Conservation (phyloP, 1,140 invertebrate species). For the Thaumetopoea pityocampa region DNA sequence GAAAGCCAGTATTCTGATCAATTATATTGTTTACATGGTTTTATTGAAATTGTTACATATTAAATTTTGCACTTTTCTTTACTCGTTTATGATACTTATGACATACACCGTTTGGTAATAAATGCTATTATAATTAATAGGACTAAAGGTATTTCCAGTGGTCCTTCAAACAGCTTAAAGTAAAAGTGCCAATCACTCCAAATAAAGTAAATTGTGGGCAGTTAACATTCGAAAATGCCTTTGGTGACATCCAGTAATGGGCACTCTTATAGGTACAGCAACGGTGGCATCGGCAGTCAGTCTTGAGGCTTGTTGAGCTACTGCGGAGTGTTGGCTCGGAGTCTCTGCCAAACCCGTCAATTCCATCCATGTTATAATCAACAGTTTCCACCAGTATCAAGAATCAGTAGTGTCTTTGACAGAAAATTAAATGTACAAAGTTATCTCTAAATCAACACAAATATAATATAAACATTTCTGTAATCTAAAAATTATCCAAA, state of each 20-base stretch:
- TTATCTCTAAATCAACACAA: conserved; percentile 73
- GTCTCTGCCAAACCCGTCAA: conserved; percentile 6
- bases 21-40: conserved; percentile 72
- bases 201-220: conserved; percentile 12
- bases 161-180: conserved; percentile 55
- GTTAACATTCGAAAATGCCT: conserved; percentile 6
- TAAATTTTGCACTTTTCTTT: conserved; percentile 73
- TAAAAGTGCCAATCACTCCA: conserved; percentile 28
- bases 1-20: conserved; percentile 48
- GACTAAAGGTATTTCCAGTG: conserved; percentile 50
- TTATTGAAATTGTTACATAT: conserved; percentile 73
- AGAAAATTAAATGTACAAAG: conserved; percentile 69
- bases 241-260: conserved; percentile 1
- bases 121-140: conserved; percentile 68
- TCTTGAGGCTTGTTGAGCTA: conserved; percentile 1
- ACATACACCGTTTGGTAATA: conserved; percentile 74
- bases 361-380: conserved; percentile 16
- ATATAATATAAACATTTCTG: conserved; percentile 72
- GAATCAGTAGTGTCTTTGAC: conserved; percentile 35
- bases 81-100: conserved; percentile 67
- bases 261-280: conserved; percentile 15
- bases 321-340: conserved; percentile 2
- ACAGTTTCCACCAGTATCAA: conserved; percentile 26
- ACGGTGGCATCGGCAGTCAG: conserved; percentile 21
- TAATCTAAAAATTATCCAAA: conserved; percentile 67